Evolutionary conservation across 2,888 invertebrate species (phyloP), one percentile per base, ranked within the genome.

Genomic region (Escarpia spicata): DNA sequence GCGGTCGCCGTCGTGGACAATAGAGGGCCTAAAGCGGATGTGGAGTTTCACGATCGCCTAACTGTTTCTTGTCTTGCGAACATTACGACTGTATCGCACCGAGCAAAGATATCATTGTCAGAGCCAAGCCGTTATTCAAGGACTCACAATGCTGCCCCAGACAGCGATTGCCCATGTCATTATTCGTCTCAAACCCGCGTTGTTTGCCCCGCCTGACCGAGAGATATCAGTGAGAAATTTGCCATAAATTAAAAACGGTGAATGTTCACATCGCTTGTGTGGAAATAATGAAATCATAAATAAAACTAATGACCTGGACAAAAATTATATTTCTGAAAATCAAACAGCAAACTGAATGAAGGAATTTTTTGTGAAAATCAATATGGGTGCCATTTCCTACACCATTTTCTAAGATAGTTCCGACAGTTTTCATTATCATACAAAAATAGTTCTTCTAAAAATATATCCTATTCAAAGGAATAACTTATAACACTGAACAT

Each of bases 41-140:
- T 75, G 75, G 75, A 6, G 26, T 26, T 75, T 75, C 75, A 26
- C 75, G 75, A 75, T 75, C 75, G 26, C 75, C n/a, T 75, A 75
- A 75, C 75, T 75, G 75, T 75, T 75, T 75, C 75, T 75, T 75
- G 75, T 75, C 75, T 75, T 75, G 75, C 75, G 75, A 75, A 75
- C 75, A 75, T 75, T 75, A 75, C 75, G 75, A 75, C 19, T 75
- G 75, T 75, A 75, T 75, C 75, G 6, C 75, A 26, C 75, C 75
- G 75, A 75, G 75, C n/a, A 19, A 75, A 75, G 75, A 75, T 75
- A 75, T 75, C 75, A 75, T 75, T 75, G 75, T 75, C 75, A 26
- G 26, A 15, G 26, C 75, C 75, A 26, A 75, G n/a, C 75, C 3
- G 75, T 15, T 19, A 26, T 19, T 26, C 75, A 75, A 26, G 15